Conservation (phyloP, 2,888 invertebrate species). For the Crioceris asparagi region DNA sequence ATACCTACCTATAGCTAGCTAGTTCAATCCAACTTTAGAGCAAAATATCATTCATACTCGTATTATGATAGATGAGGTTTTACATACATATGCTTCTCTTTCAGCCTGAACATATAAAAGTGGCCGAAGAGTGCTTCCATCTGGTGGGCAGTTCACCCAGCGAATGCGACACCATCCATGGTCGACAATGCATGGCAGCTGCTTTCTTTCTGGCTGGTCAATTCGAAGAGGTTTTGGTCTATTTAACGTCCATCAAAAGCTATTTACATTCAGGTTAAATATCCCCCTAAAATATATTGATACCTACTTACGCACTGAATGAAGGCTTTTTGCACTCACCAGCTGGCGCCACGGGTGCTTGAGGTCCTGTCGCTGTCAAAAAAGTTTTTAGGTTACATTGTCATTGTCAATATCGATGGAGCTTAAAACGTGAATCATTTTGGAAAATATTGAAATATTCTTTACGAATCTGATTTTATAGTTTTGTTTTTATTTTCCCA, state of each 20-base stretch:
- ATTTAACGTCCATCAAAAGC: constrained; percentile 93
- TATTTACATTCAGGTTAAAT: constrained; percentile 55
- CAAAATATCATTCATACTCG: neutral
- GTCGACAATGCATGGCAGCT: constrained; percentile 97
- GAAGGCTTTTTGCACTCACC: too few relatives aligned
- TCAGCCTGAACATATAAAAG: constrained; percentile 86
- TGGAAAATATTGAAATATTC: too few relatives aligned
- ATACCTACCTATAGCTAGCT: neutral
- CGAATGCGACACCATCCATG: constrained; percentile 95
- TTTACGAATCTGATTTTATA: neutral
- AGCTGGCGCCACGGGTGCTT: too few relatives aligned
- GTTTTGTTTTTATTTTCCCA: neutral
- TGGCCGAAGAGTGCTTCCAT: constrained; percentile 94
- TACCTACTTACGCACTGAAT: too few relatives aligned
- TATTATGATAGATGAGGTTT: neutral
- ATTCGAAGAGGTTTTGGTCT: constrained; percentile 93
- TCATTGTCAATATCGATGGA: too few relatives aligned
- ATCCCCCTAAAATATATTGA: too few relatives aligned
- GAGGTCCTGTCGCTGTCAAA: too few relatives aligned
- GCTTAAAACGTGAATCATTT: too few relatives aligned
- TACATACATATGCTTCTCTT: constrained; percentile 19
- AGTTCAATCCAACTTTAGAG: neutral
- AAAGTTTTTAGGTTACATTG: too few relatives aligned
- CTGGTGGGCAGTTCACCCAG: constrained; percentile 92
- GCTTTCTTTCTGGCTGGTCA: constrained; percentile 90